Percentiles rank a stretch among this genome's conserved stretches.
phyloP scores from a whole-genome alignment of 2,113 vertebrate genomes.

The Apaloderma vittatum region DNA sequence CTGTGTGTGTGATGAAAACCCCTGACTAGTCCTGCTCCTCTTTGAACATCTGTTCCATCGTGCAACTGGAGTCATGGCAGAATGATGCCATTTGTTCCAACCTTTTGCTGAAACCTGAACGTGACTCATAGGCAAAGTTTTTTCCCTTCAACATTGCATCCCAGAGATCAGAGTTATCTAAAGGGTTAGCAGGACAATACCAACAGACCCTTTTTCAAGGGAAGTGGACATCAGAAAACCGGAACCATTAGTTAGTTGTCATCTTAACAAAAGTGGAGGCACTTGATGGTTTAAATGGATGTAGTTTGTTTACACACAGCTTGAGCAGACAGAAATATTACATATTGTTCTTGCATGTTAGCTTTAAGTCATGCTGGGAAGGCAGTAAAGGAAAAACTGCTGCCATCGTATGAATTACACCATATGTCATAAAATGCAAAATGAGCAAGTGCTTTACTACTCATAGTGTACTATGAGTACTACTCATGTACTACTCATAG shows the following conservation, averaged over 20 bases:
- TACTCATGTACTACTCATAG: too few species aligned
- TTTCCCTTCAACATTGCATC: not conserved
- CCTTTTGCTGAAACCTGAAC: not conserved
- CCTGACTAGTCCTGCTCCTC: not conserved
- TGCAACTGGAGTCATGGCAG: not conserved
- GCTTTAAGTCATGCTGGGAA: not conserved
- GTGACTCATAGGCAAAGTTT: not conserved
- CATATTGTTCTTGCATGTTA: not conserved
- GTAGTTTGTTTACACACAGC: not conserved
- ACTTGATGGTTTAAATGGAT: not conserved
- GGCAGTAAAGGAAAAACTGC: not conserved
- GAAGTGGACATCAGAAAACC: not conserved
- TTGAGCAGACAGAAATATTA: not conserved
- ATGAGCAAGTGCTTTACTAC: not conserved
- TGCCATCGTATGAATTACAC: not conserved
- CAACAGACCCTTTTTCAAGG: not conserved
- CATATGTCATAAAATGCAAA: not conserved
- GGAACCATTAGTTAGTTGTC: not conserved
- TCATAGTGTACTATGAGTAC: not conserved
- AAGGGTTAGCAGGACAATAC: not conserved
- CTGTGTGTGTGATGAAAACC: not conserved
- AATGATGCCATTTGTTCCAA: not conserved
- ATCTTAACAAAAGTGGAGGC: not conserved
- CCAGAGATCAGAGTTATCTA: not conserved
- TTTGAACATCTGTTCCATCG: not conserved